Base-by-base conservation (phyloP, 1,140 invertebrate genomes). In the Colletes gigas region DNA sequence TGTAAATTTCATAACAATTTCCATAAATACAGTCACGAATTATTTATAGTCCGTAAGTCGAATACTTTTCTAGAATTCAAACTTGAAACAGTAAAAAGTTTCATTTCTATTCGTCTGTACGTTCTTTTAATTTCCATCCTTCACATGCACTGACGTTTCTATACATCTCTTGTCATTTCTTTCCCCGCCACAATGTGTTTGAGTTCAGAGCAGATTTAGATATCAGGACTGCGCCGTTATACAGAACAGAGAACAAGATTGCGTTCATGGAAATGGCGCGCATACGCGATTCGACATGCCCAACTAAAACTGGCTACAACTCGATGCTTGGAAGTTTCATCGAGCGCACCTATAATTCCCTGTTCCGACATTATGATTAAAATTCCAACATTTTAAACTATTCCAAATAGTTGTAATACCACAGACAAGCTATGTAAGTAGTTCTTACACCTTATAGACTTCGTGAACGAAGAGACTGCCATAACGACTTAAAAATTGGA, bases 201-300 rank as follows among this genome's bases (percentile, higher is more conserved):
- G 21, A 50, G 7, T 8, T 7, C 41, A 68, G 17, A 39, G 8
- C 41, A 69, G 67, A 77, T 69, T 77, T 70, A 14, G 65, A 47
- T 50, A 74, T 8, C 12, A 6, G 14, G 41, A 62, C 66, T 41
- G 44, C 55, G 21, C 39, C 55, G 41, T 77, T n/a, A 39, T 17
- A 50, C 44, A 59, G 15, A 44, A 17, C 55, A 50, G 3, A 4
- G 55, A 60, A 70, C 57, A 65, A 66, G 50, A 41, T 19, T 41
- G n/a, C n/a, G 30, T 39, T 41, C 30, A 44, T 12, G 30, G 12
- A 50, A 77, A n/a, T 17, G 14, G 15, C n/a, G 21, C 8, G 41
- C 44, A 41, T 60, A 69, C 41, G 60, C 12, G 14, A 39, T 47
- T 15, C 44, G n/a, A 59, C 52, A 50, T 50, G 50, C 15, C 41